Evolutionary conservation across 2,113 vertebrate genomes (phyloP).

Genomic region (Ptilorrhoa leucosticta): DNA sequence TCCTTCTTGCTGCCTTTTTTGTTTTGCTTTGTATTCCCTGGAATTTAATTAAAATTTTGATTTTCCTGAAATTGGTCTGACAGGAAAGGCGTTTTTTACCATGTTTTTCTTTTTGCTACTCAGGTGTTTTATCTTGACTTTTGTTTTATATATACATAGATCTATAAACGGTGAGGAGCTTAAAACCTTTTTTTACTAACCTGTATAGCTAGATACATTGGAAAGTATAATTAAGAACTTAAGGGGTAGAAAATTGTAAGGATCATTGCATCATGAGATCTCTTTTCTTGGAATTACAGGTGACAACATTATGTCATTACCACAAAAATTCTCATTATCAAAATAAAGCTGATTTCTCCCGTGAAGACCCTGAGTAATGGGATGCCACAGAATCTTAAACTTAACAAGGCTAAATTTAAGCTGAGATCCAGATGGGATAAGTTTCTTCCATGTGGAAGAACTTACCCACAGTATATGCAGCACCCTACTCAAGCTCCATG

Average conservation of each 20-base stretch:
- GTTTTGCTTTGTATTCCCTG: background rate
- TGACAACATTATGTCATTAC: fast-evolving
- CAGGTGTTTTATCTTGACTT: background rate
- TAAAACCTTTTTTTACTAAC: background rate
- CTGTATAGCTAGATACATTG: background rate
- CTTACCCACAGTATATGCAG: background rate
- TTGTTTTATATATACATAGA: background rate
- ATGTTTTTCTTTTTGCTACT: background rate
- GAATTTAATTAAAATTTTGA: background rate
- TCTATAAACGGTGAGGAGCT: background rate
- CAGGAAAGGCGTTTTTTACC: background rate
- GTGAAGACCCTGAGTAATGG: background rate
- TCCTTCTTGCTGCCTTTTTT: background rate
- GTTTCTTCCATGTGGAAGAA: background rate
- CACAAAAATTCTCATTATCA: background rate
- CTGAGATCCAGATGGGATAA: background rate
- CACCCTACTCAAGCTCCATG: background rate
- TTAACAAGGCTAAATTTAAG: background rate
- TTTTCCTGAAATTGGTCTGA: background rate
- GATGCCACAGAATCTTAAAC: background rate
- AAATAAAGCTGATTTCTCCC: background rate
- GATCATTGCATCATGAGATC: background rate
- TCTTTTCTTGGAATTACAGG: background rate
- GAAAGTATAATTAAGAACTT: conserved; percentile 17
- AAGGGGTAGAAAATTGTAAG: background rate